These are phyloP conservation scores for Protonibea diacanthus DNA, from an alignment of 2,797 vertebrate genomes.

Conservation along the genomic window DNA sequence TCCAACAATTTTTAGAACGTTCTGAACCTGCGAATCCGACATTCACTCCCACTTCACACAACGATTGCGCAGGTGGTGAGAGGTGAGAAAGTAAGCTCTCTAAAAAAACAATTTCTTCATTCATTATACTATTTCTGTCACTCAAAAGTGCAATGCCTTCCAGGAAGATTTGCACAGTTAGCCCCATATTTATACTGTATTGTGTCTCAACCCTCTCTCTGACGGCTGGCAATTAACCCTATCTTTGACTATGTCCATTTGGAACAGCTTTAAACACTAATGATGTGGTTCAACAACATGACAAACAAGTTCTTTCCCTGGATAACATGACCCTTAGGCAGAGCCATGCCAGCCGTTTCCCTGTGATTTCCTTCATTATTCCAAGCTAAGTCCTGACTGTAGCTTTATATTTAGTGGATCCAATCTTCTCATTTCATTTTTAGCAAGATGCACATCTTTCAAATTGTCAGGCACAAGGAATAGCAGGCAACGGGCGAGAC, in stretches of 20 bases:
- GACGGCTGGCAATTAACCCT: too few species aligned
- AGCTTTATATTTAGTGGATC: conserved; percentile 10
- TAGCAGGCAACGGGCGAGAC: not conserved
- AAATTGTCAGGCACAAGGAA: conserved; percentile 2
- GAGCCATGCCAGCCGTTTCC: not conserved
- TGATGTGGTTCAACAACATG: not conserved
- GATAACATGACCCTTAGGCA: not conserved
- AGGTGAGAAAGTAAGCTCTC: too few species aligned
- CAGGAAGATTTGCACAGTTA: too few species aligned
- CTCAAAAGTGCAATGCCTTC: too few species aligned
- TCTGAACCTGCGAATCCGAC: too few species aligned
- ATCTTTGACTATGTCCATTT: too few species aligned
- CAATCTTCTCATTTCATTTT: not conserved
- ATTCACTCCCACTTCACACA: too few species aligned
- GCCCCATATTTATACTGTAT: too few species aligned
- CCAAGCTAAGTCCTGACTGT: not conserved
- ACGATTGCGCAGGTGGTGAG: too few species aligned
- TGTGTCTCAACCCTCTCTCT: too few species aligned
- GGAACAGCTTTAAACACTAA: not conserved
- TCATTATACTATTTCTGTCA: too few species aligned
- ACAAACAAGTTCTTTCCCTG: not conserved
- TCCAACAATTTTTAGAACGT: not conserved
- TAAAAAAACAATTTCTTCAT: not conserved
- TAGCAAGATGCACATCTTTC: not conserved
- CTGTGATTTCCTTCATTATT: conserved; percentile 6